Evolutionary conservation across 2,888 invertebrate species (phyloP), one percentile per base, ranked within the genome.

Genomic region (Nycteola revayana): DNA sequence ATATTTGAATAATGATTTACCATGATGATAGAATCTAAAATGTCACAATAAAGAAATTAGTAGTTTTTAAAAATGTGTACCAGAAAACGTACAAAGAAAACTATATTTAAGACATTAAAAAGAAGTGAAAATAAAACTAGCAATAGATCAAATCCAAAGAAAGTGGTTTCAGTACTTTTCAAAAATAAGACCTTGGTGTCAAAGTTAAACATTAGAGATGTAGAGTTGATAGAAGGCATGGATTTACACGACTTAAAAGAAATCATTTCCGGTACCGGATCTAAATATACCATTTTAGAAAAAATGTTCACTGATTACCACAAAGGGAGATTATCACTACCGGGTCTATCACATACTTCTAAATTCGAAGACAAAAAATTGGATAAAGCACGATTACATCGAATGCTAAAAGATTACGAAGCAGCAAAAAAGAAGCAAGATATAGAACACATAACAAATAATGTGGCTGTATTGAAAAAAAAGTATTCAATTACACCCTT

Each of bases 251-350:
- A 64, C 25, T 38, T 70, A 17, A 57, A 44, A 36, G 58, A 49
- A 10, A 52, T 48, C 9, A 63, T 45, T 44, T 48, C 52, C 10
- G 10, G 73, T 2, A 48, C 42, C 23, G 37, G 51, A 8, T 54
- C 63, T 9, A 60, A 65, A 37, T 51, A 42, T 1, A 51, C 44
- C 27, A 10, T 65, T 31, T 55, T 75, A 7, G 51, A 64, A 26
- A 47, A 42, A 11, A 60, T 74, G 44, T 28, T 70, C 1, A 40
- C 47, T 8, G 66, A 68, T 31, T 66, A 61, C 28, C 60, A 62
- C 35, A 44, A 32, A 35, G 64, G 61, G 10, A 49, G 42, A 22
- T 24, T 68, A 1, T 53, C 62, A 4, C 33, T 60, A 28, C 48
- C 59, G 20, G 51, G 42, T 1, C 7, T 62, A 34, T 53, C 60